Evolutionary conservation across 2,113 vertebrate species (phyloP).

Genomic region (Urocitellus parryii): DNA sequence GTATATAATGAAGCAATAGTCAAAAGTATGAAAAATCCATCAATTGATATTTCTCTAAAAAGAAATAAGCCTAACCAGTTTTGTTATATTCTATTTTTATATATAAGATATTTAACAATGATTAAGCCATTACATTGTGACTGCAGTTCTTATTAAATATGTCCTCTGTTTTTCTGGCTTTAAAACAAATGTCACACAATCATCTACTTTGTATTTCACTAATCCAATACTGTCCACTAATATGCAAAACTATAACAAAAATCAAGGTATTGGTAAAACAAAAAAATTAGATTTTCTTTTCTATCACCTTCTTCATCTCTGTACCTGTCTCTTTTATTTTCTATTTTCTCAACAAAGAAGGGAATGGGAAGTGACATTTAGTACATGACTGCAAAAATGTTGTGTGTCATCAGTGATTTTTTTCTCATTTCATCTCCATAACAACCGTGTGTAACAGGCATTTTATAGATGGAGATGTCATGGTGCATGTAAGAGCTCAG

Average conservation of each 20-base stretch:
- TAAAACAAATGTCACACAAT: neutral
- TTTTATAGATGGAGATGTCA: slow-evolving; percentile 16
- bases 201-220: neutral
- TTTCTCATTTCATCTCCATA: neutral
- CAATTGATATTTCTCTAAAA: neutral
- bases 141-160: neutral
- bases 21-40: neutral
- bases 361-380: neutral
- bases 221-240: neutral
- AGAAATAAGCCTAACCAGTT: neutral
- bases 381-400: neutral
- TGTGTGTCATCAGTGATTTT: neutral
- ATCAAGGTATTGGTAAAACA: neutral
- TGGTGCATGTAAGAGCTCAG: neutral
- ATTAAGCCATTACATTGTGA: neutral
- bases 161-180: neutral
- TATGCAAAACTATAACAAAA: neutral
- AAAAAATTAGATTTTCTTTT: neutral
- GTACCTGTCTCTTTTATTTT: neutral
- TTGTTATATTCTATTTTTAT: neutral
- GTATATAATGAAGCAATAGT: neutral
- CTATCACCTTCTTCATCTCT: neutral
- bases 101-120: neutral
- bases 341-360: neutral
- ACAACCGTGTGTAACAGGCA: neutral